Conservation (phyloP, 2,113 vertebrate genomes). For the Campylorhamphus procurvoides region DNA sequence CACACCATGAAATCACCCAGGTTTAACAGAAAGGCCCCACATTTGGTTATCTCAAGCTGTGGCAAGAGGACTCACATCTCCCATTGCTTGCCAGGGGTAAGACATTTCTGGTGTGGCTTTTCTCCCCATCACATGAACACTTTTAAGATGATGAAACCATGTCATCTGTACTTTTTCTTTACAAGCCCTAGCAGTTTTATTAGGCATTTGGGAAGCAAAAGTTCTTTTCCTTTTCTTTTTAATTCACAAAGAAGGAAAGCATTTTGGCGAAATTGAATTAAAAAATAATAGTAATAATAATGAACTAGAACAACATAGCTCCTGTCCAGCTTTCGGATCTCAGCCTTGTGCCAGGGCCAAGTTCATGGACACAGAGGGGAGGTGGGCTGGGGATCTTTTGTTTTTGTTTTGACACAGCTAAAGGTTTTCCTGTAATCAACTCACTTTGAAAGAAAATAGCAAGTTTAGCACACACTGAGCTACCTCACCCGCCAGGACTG, state of each 20-base stretch:
- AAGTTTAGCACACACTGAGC: not conserved
- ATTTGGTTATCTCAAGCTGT: no score
- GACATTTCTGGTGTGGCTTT: not conserved
- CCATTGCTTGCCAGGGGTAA: rapidly evolving
- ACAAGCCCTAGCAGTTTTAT: not conserved
- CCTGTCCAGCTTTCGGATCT: not conserved
- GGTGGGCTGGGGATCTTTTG: not conserved
- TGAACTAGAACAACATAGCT: not conserved
- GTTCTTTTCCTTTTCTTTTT: not conserved
- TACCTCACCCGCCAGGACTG: not conserved
- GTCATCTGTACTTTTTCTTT: not conserved
- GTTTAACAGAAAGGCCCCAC: rapidly evolving
- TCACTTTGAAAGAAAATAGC: not conserved
- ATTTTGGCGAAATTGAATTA: not conserved
- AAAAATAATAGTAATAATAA: not conserved
- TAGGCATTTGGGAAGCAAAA: not conserved
- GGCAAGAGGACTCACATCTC: not conserved
- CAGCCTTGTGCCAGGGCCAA: not conserved
- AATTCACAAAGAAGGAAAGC: not conserved
- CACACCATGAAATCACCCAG: not conserved
- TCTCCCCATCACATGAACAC: not conserved
- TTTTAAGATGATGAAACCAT: not conserved
- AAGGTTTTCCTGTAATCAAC: constrained; percentile 29
- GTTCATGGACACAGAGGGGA: not conserved
- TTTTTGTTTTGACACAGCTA: constrained; percentile 10